These are phyloP conservation scores for Steinernema feltiae DNA, from an alignment of 1,140 invertebrate species.

Conservation along the genomic window DNA sequence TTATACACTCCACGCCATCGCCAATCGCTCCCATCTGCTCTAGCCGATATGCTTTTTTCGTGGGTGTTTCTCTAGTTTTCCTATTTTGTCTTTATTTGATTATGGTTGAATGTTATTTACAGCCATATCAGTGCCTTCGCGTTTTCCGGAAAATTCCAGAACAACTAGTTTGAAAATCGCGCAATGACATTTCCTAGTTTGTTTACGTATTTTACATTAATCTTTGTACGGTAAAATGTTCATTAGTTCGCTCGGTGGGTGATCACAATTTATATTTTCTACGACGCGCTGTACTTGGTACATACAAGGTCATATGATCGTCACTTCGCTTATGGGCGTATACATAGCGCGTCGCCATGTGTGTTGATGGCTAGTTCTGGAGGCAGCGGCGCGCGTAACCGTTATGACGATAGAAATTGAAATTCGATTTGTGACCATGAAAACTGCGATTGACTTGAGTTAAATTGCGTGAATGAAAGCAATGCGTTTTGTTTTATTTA, in stretches of 20 bases:
- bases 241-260: too few relatives aligned
- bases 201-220: too few relatives aligned
- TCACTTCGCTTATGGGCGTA: not conserved
- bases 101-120: too few relatives aligned
- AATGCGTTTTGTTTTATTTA: not conserved
- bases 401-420: not conserved
- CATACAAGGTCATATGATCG: conserved; percentile 2
- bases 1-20: not conserved
- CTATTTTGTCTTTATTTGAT: not conserved
- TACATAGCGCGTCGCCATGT: not conserved
- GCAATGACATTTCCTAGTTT: too few relatives aligned
- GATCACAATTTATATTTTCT: too few relatives aligned
- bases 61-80: not conserved
- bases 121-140: too few relatives aligned
- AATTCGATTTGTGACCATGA: not conserved
- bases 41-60: not conserved
- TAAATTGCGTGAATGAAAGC: not conserved
- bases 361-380: not conserved
- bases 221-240: too few relatives aligned
- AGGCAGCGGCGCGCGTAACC: not conserved
- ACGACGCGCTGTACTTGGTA: not conserved
- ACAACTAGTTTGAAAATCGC: too few relatives aligned
- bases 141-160: not conserved
- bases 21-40: not conserved
- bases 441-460: not conserved